phyloP scores from a whole-genome alignment of 2,888 invertebrate species.

The Drosophila mercatorum region DNA sequence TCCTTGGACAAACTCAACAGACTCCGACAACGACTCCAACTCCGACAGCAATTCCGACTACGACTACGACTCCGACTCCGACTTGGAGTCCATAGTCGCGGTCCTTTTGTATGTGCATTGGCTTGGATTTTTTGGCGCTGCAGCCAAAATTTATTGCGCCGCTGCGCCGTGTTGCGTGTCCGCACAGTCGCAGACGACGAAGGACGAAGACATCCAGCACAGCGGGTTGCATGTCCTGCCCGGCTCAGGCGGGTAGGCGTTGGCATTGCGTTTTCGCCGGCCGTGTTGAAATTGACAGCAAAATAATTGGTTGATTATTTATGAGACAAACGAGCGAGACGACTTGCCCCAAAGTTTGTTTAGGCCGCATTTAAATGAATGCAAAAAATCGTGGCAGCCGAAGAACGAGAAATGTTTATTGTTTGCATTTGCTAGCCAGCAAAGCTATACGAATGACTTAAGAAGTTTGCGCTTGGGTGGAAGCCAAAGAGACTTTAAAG shows the following conservation, averaged over 20 bases:
- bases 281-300: constrained; percentile 82
- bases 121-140: constrained; percentile 65
- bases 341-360: constrained; percentile 57
- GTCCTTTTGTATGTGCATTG: constrained; percentile 44
- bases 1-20: constrained; percentile 65
- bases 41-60: too few relatives aligned
- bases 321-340: constrained; percentile 67
- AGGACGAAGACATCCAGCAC: constrained; percentile 45
- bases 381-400: constrained; percentile 4
- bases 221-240: constrained; percentile 76
- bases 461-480: constrained; percentile 4
- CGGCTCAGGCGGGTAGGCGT: constrained; percentile 51
- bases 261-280: constrained; percentile 73
- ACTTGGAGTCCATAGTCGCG: constrained; percentile 13
- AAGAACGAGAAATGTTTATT: constrained; percentile 35
- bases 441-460: constrained; percentile 6
- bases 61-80: constrained; percentile 3
- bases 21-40: constrained; percentile 27
- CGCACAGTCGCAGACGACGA: constrained; percentile 22
- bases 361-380: constrained; percentile 64
- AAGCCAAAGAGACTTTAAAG: not conserved
- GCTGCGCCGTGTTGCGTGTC: constrained; percentile 57
- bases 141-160: constrained; percentile 69
- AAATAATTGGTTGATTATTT: constrained; percentile 83
- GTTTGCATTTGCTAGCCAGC: constrained; percentile 18